Conservation (phyloP, 2,888 invertebrate species). For the Meteorus cinctellus region DNA sequence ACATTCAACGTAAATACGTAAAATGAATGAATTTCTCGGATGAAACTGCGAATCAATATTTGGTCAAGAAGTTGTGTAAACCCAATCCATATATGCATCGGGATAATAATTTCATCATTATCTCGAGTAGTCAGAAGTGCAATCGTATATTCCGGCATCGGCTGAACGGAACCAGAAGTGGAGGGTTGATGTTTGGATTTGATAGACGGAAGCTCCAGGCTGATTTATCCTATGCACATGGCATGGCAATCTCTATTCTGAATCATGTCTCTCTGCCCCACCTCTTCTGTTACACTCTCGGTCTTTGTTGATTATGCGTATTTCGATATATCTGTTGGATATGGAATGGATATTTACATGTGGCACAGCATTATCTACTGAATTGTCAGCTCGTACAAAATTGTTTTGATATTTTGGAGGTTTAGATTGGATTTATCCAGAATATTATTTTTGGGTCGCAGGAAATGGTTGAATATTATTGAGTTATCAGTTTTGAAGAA, state of each 20-base stretch:
- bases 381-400: slow-evolving; percentile 8
- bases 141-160: not conserved
- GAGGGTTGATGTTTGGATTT: slow-evolving; percentile 1
- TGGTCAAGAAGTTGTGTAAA: not conserved
- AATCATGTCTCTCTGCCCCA: not conserved
- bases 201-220: slow-evolving; percentile 13
- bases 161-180: not conserved
- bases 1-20: too few relatives aligned
- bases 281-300: too few relatives aligned
- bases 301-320: slow-evolving; percentile 19
- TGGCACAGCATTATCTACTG: not conserved
- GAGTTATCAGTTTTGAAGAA: too few relatives aligned
- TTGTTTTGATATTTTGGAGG: too few relatives aligned
- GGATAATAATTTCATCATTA: slow-evolving; percentile 4
- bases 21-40: too few relatives aligned
- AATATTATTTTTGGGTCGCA: too few relatives aligned
- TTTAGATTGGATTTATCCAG: too few relatives aligned
- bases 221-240: slow-evolving; percentile 17
- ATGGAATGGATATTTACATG: slow-evolving; percentile 12
- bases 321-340: not conserved
- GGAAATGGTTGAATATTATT: too few relatives aligned
- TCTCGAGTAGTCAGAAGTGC: not conserved
- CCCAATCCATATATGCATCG: not conserved
- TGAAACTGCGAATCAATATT: too few relatives aligned
- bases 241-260: not conserved